Evolutionary conservation across 2,797 vertebrate species (phyloP), one percentile per base, ranked within the genome.

Genomic region (Phaenicophaeus curvirostris): DNA sequence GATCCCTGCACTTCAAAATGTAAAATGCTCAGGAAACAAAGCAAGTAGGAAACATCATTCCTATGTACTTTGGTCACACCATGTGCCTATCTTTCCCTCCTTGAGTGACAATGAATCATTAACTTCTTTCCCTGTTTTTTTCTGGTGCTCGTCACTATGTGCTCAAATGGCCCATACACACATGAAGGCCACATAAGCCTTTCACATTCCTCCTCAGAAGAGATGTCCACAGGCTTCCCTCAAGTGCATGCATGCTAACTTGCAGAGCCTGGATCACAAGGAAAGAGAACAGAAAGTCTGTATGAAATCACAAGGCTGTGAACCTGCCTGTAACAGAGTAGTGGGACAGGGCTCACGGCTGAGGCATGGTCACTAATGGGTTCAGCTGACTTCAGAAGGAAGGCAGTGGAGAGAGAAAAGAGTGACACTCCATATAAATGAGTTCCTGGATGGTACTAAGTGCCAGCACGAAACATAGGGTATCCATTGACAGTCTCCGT

Each of bases 161-260:
- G 54, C 23, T 77, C n/a, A 58, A 84, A 53, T 14, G 31, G 14
- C 19, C 54, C 39, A 59, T 37, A 55, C 13, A 54, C 41, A 72
- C 9, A 65, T 0, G 1, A 37, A 69, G 23, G 25, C 46, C 30
- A 53, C 12, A 10, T 0, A 6, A n/a, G 61, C 58, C 25, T 71
- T 50, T 24, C 21, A 31, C 15, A 8, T 21, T 88, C 8, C n/a
- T 59, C 18, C 30, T 46, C 20, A 72, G 54, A 51, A 85, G 7
- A 68, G 13, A 79, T 17, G 30, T 48, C 57, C 31, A 53, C 17
- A 75, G 44, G 35, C 50, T 69, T 69, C 69, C 54, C 16, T 66
- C 30, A n/a, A n/a, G n/a, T n/a, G n/a, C n/a, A n/a, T n/a, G n/a
- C n/a, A 44, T 6, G 35, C 18, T 30, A 28, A 71, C 9, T 58